phyloP scores from a whole-genome alignment of 2,113 vertebrate genomes.

The Globicephala melas region DNA sequence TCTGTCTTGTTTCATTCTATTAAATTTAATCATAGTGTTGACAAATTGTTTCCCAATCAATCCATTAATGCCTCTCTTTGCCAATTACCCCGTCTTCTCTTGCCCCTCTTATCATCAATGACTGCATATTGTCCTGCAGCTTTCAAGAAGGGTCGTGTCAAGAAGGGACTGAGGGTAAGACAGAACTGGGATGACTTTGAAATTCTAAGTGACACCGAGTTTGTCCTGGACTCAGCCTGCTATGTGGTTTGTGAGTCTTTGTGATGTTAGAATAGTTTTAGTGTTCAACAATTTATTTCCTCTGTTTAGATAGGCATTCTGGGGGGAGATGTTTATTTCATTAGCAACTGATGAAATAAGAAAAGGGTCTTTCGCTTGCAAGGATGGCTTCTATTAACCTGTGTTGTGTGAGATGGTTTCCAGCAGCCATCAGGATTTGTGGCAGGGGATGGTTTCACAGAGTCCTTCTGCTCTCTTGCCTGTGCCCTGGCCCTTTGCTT shows the following conservation, averaged over 20 bases:
- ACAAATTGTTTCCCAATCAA: not conserved
- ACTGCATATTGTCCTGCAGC: not conserved
- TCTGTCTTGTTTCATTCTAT: not conserved
- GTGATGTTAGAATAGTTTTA: not conserved
- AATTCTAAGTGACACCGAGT: not conserved
- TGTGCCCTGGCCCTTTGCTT: not conserved
- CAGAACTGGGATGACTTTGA: not conserved
- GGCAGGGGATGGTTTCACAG: not conserved
- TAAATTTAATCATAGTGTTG: not conserved
- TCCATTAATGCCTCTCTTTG: not conserved
- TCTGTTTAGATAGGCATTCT: not conserved
- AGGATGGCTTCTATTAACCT: not conserved
- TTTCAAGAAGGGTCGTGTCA: not conserved
- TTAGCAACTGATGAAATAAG: not conserved
- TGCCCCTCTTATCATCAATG: not conserved
- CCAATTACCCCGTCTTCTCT: not conserved
- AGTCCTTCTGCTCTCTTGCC: not conserved
- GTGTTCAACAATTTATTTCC: not conserved
- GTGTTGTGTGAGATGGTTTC: not conserved
- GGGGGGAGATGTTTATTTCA: not conserved
- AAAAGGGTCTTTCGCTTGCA: not conserved
- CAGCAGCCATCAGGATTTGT: not conserved
- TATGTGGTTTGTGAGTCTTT: not conserved
- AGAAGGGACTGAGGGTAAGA: not conserved
- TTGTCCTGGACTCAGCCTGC: not conserved